Base-by-base conservation (phyloP, 2,797 vertebrate genomes). In the Epinephelus malabaricus region DNA sequence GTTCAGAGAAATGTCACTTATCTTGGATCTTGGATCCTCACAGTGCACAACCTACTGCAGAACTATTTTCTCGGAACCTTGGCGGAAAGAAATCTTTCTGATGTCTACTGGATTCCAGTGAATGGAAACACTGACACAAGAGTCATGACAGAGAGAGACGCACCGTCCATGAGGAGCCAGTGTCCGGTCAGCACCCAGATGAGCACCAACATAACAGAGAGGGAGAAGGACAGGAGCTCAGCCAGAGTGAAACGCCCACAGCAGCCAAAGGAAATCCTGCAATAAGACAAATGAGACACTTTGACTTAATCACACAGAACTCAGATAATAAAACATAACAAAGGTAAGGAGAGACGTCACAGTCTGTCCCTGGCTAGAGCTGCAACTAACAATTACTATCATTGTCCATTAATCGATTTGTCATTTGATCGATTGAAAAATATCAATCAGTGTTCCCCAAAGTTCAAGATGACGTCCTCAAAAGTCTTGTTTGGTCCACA, bases 171-270 rank as follows among this genome's bases (percentile, higher is more conserved):
- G 71, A 99, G 97, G 45, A 99, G 97, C 98, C 98, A 99, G 88
- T 99, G 98, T 89, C 98, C 98, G 12, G 98, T 99, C 50, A 99
- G 95, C 89, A 99, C 98, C 98, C 98, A 99, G 95, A 99, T 99
- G 89, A 99, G 97, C 84, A 99, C 98, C 63, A 99, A 96, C 97
- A 99, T 92, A 76, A 99, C 97, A 6, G 98, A 99, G 34, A 99
- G 95, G 34, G 97, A 99, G 93, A 99, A 99, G 0, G 98, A 99
- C 58, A 99, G 95, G 69, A 99, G 88, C 94, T 99, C 98, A 0
- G 98, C 98, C 94, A 98, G 96, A 59, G 98, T 99, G 94, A 99
- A 99, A 68, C 98, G 98, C 23, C 98, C 98, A 23, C 98, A 99
- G 95, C 98, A 99, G 78, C 98, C 98, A 72, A 99, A 99, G 40